Percentiles rank a stretch among this genome's conserved stretches.
These are phyloP conservation scores for Aplochiton taeniatus DNA, from an alignment of 2,797 vertebrate genomes.

Conservation along the genomic window DNA sequence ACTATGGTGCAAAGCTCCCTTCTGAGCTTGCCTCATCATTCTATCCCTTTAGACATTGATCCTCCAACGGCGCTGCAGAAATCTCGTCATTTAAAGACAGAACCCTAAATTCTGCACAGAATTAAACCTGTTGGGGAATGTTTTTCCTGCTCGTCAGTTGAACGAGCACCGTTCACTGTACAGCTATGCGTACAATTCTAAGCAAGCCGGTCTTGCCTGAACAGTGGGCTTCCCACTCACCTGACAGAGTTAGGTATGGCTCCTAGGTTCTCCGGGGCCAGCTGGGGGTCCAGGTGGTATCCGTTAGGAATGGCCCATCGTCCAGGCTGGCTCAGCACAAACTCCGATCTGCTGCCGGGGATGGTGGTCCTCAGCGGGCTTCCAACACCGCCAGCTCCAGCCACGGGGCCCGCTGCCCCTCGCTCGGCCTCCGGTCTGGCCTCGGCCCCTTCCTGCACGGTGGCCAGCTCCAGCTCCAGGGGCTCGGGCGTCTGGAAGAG, in stretches of 20 bases:
- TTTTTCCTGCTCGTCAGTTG: too few species aligned
- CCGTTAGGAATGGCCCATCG: constrained; percentile 87
- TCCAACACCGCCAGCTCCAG: constrained; percentile 67
- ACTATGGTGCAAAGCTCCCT: too few species aligned
- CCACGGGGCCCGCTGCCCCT: constrained; percentile 39
- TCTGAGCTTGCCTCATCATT: too few species aligned
- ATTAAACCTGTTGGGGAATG: too few species aligned
- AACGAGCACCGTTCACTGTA: too few species aligned
- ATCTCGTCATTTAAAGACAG: too few species aligned
- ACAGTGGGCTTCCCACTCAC: constrained; percentile 61
- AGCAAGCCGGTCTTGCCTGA: too few species aligned
- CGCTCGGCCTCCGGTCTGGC: constrained; percentile 66
- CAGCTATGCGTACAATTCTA: too few species aligned
- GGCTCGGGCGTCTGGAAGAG: constrained; percentile 85
- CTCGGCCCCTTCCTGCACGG: constrained; percentile 74
- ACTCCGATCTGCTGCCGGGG: constrained; percentile 92
- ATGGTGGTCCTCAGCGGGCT: constrained; percentile 90
- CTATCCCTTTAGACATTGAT: too few species aligned
- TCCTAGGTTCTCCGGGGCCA: constrained; percentile 70
- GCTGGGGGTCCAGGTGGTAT: constrained; percentile 79
- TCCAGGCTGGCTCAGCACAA: constrained; percentile 85
- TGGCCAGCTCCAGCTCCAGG: constrained; percentile 80
- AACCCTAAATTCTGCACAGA: too few species aligned
- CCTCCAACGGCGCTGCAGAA: too few species aligned
- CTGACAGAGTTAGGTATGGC: constrained; percentile 87